These are phyloP conservation scores for Adelognathus sp. DNA, from an alignment of 2,888 invertebrate genomes.

Conservation along the genomic window DNA sequence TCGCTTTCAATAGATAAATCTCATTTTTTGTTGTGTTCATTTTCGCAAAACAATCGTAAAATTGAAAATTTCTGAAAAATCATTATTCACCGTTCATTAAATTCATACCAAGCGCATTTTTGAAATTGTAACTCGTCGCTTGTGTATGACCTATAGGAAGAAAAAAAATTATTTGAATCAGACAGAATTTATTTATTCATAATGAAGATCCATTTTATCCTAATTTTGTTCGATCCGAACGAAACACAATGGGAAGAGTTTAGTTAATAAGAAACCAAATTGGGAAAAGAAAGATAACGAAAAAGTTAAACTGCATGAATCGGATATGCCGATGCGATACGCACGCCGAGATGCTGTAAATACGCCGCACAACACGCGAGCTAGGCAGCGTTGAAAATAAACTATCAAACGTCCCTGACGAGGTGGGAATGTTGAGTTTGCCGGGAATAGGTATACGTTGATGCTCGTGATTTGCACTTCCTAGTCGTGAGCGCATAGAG, in stretches of 20 bases:
- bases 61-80: too few relatives aligned
- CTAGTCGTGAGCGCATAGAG: slow-evolving; percentile 67
- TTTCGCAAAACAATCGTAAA: too few relatives aligned
- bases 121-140: slow-evolving; percentile 10
- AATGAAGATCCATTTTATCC: too few relatives aligned
- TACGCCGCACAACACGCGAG: slow-evolving; percentile 19
- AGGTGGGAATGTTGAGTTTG: slow-evolving; percentile 76
- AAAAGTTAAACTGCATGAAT: slow-evolving; percentile 12
- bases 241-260: slow-evolving; percentile 14
- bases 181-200: too few relatives aligned
- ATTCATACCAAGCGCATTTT: slow-evolving; percentile 11
- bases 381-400: slow-evolving; percentile 75
- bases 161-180: too few relatives aligned
- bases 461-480: slow-evolving; percentile 76
- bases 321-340: slow-evolving; percentile 6
- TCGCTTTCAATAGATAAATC: too few relatives aligned
- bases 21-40: too few relatives aligned
- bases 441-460: slow-evolving; percentile 71
- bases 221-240: too few relatives aligned
- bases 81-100: too few relatives aligned
- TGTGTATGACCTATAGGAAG: too few relatives aligned
- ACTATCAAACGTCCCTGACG: slow-evolving; percentile 78
- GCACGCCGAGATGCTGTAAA: slow-evolving; percentile 11
- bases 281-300: not conserved
- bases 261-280: slow-evolving; percentile 14